These are phyloP conservation scores for Artibeus lituratus DNA, from an alignment of 2,797 vertebrate species.

Conservation along the genomic window DNA sequence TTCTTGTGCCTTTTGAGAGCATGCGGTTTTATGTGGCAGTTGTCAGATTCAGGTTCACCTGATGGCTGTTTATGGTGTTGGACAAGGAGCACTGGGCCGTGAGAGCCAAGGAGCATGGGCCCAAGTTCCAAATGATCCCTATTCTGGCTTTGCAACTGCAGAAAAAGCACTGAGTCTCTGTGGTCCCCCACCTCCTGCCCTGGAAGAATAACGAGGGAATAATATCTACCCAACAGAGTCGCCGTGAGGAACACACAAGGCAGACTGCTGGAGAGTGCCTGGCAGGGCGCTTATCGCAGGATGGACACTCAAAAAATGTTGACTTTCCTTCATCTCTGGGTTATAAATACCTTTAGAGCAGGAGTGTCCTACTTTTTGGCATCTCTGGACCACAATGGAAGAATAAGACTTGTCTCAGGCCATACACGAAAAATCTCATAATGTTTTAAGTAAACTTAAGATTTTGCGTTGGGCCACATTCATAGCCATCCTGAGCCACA, in stretches of 20 bases:
- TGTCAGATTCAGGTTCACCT: background rate
- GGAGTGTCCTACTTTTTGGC: too few relatives aligned
- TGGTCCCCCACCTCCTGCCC: background rate
- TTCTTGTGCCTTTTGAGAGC: conserved; percentile 39
- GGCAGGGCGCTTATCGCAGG: background rate
- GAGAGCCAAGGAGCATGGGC: background rate
- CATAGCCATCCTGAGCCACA: too few relatives aligned
- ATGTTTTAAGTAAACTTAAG: too few relatives aligned
- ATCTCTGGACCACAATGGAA: too few relatives aligned
- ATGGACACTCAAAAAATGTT: background rate
- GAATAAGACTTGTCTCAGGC: too few relatives aligned
- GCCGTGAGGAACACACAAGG: background rate
- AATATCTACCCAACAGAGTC: background rate
- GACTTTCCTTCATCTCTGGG: background rate
- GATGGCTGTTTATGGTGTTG: background rate
- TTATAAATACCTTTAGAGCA: background rate
- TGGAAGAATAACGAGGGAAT: background rate
- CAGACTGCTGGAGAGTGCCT: background rate
- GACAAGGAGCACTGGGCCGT: background rate
- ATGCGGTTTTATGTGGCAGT: background rate
- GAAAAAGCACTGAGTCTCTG: background rate
- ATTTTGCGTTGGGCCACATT: too few relatives aligned
- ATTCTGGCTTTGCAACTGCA: background rate
- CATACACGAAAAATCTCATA: too few relatives aligned
- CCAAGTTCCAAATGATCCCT: background rate